Evolutionary conservation across 1,140 invertebrate genomes (phyloP), one percentile per base, ranked within the genome.

Genomic region (Diplogasteroides magnus): DNA sequence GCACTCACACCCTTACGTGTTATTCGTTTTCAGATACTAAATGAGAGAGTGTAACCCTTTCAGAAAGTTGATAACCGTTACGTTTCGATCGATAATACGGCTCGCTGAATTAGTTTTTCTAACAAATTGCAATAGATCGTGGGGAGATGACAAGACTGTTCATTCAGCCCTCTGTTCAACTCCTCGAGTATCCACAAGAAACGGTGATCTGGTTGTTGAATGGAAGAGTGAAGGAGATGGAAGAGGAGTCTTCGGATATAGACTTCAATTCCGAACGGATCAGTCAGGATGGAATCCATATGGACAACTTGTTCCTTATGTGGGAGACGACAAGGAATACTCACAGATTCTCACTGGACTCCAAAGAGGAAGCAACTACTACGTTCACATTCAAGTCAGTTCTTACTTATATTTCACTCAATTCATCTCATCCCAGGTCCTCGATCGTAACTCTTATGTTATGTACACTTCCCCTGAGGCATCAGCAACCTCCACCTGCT

Each of bases 251-350:
- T 83, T 73, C 64, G 80, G 79, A 67, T 82, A 82, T 64, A 64
- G 78, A 61, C 68, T 82, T 57, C 72, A 83, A 58, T 82, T 73
- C 75, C 66, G 78, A 19, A 70, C 68, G 14, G 76, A 75, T 25
- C 68, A 73, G 15, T 67, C 71, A 60, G 79, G 81, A 68, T 82
- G 80, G 80, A 78, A 81, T 56, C 79, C 81, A 19, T 83, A 81
- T 65, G 81, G 81, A 76, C 80, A 83, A 77, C 62, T 83, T 19
- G 79, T 82, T 26, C 79, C 79, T 31, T 82, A 82, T 58, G 79
- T 80, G 15, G 81, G 80, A 19, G 80, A 83, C 63, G 67, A 78
- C 56, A 68, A 80, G 69, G 72, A 82, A 19, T 83, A 82, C 67
- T 68, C 67, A 27, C 76, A 79, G 48, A 64, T 56, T n/a, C 63